Conservation (phyloP, 1,140 invertebrate genomes). For the Megalopta genalis region DNA sequence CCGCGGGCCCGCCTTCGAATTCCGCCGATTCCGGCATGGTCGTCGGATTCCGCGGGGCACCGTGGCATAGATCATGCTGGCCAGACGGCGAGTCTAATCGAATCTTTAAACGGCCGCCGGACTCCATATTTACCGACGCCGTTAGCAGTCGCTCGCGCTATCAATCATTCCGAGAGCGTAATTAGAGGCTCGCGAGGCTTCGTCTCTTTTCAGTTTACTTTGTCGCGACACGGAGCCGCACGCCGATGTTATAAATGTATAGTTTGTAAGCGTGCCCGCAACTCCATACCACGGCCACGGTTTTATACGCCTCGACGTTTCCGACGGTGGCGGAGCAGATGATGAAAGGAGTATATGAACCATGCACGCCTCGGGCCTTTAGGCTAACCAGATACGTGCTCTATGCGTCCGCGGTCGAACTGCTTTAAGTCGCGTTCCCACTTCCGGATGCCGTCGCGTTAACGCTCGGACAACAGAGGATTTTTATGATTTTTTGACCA, state of each 20-base stretch:
- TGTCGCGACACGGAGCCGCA: background rate
- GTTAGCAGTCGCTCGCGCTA: background rate
- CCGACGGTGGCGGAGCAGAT: background rate
- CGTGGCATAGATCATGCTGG: background rate
- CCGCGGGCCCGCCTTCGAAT: background rate
- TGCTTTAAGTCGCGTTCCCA: background rate
- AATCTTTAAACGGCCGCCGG: background rate
- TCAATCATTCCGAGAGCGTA: slow-evolving; percentile 26
- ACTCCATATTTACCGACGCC: background rate
- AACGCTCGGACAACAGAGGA: no score
- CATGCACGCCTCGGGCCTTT: background rate
- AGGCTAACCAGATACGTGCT: background rate
- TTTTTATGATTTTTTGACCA: no score
- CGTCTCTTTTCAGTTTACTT: background rate
- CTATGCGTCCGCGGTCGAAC: background rate
- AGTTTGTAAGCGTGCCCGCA: background rate
- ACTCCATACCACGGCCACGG: background rate
- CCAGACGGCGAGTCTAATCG: slow-evolving; percentile 3
- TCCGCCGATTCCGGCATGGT: background rate
- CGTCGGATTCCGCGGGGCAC: background rate
- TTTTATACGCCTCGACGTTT: background rate
- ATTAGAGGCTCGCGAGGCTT: slow-evolving; percentile 3
- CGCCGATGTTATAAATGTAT: background rate
- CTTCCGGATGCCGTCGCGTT: background rate
- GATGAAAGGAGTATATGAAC: background rate